phyloP scores from a whole-genome alignment of 2,888 invertebrate genomes.

The Hirudinaria manillensis region DNA sequence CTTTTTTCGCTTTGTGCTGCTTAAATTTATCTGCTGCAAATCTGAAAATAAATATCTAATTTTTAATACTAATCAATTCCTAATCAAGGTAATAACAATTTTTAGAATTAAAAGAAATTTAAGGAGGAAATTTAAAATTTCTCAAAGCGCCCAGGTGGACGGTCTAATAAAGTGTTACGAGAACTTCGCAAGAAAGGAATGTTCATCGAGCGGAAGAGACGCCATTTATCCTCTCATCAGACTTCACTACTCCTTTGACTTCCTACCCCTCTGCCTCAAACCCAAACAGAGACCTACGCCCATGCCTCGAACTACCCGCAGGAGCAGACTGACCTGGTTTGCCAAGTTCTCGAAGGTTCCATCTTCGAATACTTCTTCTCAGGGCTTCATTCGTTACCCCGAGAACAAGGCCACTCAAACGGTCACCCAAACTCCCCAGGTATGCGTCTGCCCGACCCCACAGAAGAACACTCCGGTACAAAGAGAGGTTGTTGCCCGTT shows the following conservation, averaged over 20 bases:
- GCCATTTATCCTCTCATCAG: constrained; percentile 27
- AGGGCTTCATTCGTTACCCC: neutral
- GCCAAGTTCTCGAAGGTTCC: neutral
- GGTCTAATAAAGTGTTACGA: constrained; percentile 27
- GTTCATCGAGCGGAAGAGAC: neutral
- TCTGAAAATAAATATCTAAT: too few relatives aligned
- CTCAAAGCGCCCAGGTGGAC: constrained; percentile 14
- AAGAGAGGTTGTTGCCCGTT: neutral
- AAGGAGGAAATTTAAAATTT: too few relatives aligned
- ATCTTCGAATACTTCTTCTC: neutral
- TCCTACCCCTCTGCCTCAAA: constrained; percentile 35
- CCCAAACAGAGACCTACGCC: neutral
- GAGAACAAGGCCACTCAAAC: neutral
- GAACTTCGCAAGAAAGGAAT: constrained; percentile 14
- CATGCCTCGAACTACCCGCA: constrained; percentile 12
- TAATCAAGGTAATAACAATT: too few relatives aligned
- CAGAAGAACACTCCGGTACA: neutral
- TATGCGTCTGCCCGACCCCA: neutral
- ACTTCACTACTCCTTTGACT: constrained; percentile 39
- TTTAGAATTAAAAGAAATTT: too few relatives aligned
- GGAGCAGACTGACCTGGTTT: constrained; percentile 4
- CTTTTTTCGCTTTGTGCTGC: too few relatives aligned
- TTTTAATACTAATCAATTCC: too few relatives aligned
- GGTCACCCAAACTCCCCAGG: neutral
- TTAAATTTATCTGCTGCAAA: too few relatives aligned